Base-by-base conservation (phyloP, 2,888 invertebrate species). In the Acholoe squamosa region DNA sequence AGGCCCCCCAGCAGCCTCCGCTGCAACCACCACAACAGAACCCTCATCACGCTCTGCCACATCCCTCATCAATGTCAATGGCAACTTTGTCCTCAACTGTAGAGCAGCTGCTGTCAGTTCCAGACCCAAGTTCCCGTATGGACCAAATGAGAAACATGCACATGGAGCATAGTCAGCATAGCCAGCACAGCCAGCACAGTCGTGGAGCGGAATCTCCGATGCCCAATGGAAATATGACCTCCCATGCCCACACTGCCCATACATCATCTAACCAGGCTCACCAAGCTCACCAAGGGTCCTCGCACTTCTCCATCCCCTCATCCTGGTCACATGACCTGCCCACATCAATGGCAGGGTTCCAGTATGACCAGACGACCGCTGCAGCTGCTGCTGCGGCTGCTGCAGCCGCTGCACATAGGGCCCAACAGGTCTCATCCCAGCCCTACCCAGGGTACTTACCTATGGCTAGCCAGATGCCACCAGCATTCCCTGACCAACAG, bases 401-500 rank as follows among this genome's bases (percentile, higher is more conserved):
- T 43, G 61, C 61, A 3, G 25, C 19, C 28, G 76, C 25, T 0
- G 22, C 34, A 43, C 80, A 80, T 1, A 34, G 80, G 34, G 33
- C 34, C 19, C 80, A 80, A 33, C 86, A 86, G 54, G n/a, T 86
- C 7, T 0, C 54, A 1, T 16, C 86, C 10, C 86, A 86, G 52
- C 86, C 86, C n/a, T 86, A 54, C 54, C 84, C 84, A 10, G 56
- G 86, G 22, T 54, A 54, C 31, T 28, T 86, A 25, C 86, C 86
- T 3, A 86, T 86, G 86, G 0, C 86, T 5, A 54, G n/a, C n/a
- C 86, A 86, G 54, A 86, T 86, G 86, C 86, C 86, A 25, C 86
- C 86, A 31, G 86, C 86, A 10, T 86, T 86, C 86, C 86, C 86
- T 12, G 86, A 86, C n/a, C 86, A 86, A 22, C 86, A 86, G 33